Evolutionary conservation across 2,113 vertebrate genomes (phyloP).

Genomic region (Ophthalmolycus amberensis): DNA sequence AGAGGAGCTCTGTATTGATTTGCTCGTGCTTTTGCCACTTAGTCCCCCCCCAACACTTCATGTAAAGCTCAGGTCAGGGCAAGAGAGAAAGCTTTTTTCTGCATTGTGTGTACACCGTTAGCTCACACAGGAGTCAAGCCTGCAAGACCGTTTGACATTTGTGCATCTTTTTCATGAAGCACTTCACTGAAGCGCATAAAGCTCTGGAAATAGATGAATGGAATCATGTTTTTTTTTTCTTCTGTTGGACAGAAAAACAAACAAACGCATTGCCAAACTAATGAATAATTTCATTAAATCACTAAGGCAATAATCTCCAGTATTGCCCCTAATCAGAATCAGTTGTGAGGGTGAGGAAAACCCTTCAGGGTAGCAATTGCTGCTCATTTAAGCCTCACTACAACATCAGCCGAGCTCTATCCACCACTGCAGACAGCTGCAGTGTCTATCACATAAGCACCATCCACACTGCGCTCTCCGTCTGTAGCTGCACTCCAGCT

Average conservation of each 20-base stretch:
- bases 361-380: conserved; percentile 16
- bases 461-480: conserved; percentile 51
- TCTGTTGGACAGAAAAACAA: neutral
- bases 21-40: neutral
- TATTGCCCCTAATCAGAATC: neutral
- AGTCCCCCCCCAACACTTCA: neutral
- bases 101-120: neutral
- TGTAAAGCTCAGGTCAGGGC: neutral
- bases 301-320: neutral
- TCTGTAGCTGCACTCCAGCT: conserved; percentile 59
- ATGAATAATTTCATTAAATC: conserved; percentile 29
- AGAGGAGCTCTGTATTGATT: neutral
- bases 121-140: too few relatives aligned
- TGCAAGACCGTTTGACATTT: neutral
- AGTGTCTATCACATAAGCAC: conserved; percentile 45
- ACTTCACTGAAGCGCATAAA: neutral
- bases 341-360: conserved; percentile 23
- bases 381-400: conserved; percentile 36
- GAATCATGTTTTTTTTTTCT: neutral
- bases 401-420: conserved; percentile 46
- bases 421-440: conserved; percentile 58
- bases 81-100: neutral
- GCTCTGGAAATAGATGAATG: neutral
- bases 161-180: neutral
- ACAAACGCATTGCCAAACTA: neutral